These are phyloP conservation scores for Uloborus diversus DNA, from an alignment of 1,140 invertebrate species.

Conservation along the genomic window DNA sequence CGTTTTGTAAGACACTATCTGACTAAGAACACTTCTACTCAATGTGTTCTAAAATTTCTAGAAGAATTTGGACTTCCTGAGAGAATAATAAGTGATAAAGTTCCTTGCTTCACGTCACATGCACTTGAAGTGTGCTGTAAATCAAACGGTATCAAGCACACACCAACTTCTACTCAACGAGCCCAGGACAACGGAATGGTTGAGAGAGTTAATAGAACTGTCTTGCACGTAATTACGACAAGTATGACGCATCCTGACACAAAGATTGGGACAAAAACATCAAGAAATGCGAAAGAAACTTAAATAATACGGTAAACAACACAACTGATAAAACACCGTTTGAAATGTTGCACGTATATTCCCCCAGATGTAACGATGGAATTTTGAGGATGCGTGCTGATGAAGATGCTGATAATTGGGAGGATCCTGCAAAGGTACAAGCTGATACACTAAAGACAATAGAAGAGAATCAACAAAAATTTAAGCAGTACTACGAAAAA, in stretches of 20 bases:
- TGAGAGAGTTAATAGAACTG: background rate
- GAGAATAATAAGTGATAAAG: too few relatives aligned
- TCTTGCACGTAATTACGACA: background rate
- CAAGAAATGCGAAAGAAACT: background rate
- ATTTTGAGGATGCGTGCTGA: background rate
- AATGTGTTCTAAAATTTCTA: background rate
- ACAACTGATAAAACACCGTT: background rate
- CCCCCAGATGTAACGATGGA: constrained; percentile 7
- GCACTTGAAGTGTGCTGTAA: background rate
- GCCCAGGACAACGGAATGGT: background rate
- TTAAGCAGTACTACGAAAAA: background rate
- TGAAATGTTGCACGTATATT: constrained; percentile 4
- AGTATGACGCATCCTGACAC: background rate
- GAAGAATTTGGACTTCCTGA: background rate
- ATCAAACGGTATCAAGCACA: background rate
- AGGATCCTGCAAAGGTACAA: constrained; percentile 1
- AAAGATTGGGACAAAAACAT: constrained; percentile 1
- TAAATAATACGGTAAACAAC: constrained; percentile 7
- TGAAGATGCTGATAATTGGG: constrained; percentile 12
- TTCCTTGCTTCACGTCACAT: constrained; percentile 3
- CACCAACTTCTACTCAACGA: background rate
- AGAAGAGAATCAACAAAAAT: background rate
- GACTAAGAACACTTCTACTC: background rate
- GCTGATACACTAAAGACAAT: background rate
- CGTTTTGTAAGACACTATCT: constrained; percentile 9